phyloP scores from a whole-genome alignment of 2,113 vertebrate genomes.

The Hemicordylus capensis region DNA sequence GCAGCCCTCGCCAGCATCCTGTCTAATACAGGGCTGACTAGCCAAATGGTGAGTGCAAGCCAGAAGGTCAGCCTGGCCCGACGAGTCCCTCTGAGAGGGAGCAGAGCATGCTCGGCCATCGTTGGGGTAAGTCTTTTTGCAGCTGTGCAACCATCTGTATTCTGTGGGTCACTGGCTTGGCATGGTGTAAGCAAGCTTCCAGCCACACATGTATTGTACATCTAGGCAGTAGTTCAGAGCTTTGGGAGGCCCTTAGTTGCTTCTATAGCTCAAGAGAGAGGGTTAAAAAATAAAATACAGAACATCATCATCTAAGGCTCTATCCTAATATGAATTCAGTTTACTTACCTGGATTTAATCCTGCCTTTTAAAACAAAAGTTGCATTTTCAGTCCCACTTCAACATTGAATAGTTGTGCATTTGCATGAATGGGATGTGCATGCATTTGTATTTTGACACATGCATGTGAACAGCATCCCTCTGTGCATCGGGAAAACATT shows the following conservation, averaged over 20 bases:
- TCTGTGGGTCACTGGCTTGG: not conserved
- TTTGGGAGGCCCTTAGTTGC: not conserved
- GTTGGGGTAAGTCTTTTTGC: conserved; percentile 13
- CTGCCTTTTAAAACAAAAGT: not conserved
- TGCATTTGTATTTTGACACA: too few relatives aligned
- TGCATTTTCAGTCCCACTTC: not conserved
- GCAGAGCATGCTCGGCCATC: conserved; percentile 37
- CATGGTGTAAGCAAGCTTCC: not conserved
- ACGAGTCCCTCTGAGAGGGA: conserved; percentile 62
- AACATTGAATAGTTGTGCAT: not conserved
- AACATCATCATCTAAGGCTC: not conserved
- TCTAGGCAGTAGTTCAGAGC: not conserved
- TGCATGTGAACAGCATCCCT: not conserved
- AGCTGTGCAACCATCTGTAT: not conserved
- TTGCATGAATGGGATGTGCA: not conserved
- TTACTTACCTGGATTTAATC: not conserved
- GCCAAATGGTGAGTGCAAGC: conserved; percentile 14
- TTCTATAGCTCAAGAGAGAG: not conserved
- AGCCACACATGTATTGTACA: not conserved
- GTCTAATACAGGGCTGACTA: conserved; percentile 64
- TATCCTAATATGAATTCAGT: not conserved
- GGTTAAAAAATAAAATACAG: not conserved
- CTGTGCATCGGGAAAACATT: not conserved
- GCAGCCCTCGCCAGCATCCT: conserved; percentile 69
- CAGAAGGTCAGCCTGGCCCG: conserved; percentile 66